These are phyloP conservation scores for Acholoe squamosa DNA, from an alignment of 2,888 invertebrate genomes.

Conservation along the genomic window DNA sequence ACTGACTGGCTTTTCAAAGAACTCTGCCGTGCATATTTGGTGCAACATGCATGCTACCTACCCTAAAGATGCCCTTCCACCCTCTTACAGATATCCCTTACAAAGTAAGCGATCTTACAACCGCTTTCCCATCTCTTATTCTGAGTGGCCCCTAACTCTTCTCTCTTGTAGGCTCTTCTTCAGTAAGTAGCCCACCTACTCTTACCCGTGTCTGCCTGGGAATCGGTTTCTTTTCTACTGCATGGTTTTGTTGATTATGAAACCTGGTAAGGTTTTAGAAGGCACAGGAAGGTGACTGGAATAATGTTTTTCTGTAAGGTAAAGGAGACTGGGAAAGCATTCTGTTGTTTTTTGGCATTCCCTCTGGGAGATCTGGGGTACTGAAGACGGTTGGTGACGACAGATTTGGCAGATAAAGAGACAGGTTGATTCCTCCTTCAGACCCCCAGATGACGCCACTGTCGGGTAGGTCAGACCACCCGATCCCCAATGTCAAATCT, in stretches of 20 bases:
- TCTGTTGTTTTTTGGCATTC: slow-evolving; percentile 9
- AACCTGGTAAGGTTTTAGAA: not conserved
- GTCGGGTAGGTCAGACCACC: slow-evolving; percentile 9
- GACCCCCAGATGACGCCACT: not conserved
- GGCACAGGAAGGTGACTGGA: not conserved
- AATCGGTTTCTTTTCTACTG: not conserved
- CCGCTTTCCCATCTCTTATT: not conserved
- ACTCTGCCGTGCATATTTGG: not conserved
- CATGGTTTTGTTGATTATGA: not conserved
- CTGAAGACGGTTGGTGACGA: not conserved
- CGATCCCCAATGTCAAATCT: slow-evolving; percentile 22
- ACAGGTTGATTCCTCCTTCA: not conserved
- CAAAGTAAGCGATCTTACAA: not conserved
- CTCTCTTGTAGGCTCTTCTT: not conserved
- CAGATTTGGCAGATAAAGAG: not conserved
- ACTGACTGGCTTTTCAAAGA: not conserved
- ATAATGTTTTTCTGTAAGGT: slow-evolving; percentile 23
- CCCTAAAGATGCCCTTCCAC: not conserved
- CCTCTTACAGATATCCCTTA: slow-evolving; percentile 3
- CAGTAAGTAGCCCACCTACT: not conserved
- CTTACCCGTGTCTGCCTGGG: not conserved
- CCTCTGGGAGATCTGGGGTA: not conserved
- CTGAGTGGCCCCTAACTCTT: not conserved
- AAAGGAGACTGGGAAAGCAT: not conserved
- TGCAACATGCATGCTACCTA: not conserved